A percentile compares a stretch with the other conserved stretches of the same genome.
Conservation (phyloP, 2,888 invertebrate genomes). For the Catocala sponsa region DNA sequence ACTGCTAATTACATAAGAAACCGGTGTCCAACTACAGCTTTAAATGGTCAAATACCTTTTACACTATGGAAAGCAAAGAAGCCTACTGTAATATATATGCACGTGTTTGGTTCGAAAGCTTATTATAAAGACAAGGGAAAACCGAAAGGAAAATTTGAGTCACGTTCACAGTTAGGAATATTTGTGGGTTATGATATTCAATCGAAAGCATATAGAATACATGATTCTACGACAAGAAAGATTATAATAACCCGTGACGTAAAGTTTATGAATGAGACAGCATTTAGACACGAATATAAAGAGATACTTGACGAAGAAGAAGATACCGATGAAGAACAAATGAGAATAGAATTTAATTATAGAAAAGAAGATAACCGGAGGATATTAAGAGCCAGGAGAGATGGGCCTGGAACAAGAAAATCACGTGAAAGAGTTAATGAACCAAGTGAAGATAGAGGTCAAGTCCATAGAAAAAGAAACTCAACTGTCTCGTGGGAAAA, state of each 20-base stretch:
- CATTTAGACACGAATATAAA: conserved; percentile 19
- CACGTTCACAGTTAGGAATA: conserved; percentile 16
- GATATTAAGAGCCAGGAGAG: too few species aligned
- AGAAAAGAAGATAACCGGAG: too few species aligned
- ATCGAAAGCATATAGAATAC: conserved; percentile 27
- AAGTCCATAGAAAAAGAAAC: too few species aligned
- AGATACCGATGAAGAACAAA: too few species aligned
- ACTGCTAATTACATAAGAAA: conserved; percentile 1
- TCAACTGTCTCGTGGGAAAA: too few species aligned
- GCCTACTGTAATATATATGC: conserved; percentile 33
- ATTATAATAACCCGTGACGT: conserved; percentile 17
- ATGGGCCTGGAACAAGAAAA: too few species aligned
- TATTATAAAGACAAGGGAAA: conserved; percentile 28
- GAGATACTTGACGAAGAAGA: too few species aligned
- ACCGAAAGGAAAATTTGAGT: conserved; percentile 24
- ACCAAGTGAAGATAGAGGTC: too few species aligned
- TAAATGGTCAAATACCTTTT: conserved; percentile 1
- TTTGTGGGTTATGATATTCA: conserved; percentile 25
- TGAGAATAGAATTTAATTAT: too few species aligned
- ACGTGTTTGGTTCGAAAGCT: conserved; percentile 28
- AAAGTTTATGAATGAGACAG: conserved; percentile 17
- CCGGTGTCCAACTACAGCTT: neutral
- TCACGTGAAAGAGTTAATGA: too few species aligned
- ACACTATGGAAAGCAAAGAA: conserved; percentile 18
- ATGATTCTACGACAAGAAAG: conserved; percentile 19